These are phyloP conservation scores for Meandrina meandrites DNA, from an alignment of 92 coral and sea anemone species.

Conservation along the genomic window DNA sequence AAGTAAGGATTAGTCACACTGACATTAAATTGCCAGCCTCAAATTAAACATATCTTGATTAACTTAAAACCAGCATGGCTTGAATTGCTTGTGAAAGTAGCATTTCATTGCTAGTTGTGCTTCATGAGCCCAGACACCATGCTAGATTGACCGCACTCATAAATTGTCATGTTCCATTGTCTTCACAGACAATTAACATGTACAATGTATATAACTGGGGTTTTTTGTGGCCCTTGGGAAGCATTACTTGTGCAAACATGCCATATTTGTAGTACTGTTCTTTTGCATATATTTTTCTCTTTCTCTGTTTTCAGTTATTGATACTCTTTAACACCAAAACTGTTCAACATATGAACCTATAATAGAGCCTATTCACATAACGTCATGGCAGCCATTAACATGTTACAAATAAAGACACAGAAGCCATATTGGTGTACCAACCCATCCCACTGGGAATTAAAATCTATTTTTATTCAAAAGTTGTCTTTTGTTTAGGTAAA, in stretches of 20 bases:
- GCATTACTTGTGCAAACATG: slow-evolving; percentile 27
- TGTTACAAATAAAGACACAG: no score
- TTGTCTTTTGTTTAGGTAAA: no score
- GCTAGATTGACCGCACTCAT: slow-evolving; percentile 32
- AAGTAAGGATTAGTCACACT: background rate
- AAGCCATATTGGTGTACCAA: no score
- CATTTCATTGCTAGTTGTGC: slow-evolving; percentile 7
- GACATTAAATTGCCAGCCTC: background rate
- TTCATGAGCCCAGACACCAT: slow-evolving; percentile 71
- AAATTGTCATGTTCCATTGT: background rate
- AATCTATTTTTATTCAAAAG: no score
- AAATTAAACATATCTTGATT: no score
- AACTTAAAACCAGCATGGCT: slow-evolving; percentile 68
- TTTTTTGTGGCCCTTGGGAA: slow-evolving; percentile 13
- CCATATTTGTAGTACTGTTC: background rate
- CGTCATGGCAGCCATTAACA: no score
- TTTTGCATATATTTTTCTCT: no score
- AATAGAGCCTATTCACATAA: no score
- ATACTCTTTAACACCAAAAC: no score
- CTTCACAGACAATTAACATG: slow-evolving; percentile 6
- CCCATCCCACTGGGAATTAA: no score
- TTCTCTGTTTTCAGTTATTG: no score
- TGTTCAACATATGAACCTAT: no score
- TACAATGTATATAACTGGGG: background rate
- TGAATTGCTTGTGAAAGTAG: slow-evolving; percentile 69